These are phyloP conservation scores for Vicugna pacos DNA, from an alignment of 2,113 vertebrate species.

Conservation along the genomic window DNA sequence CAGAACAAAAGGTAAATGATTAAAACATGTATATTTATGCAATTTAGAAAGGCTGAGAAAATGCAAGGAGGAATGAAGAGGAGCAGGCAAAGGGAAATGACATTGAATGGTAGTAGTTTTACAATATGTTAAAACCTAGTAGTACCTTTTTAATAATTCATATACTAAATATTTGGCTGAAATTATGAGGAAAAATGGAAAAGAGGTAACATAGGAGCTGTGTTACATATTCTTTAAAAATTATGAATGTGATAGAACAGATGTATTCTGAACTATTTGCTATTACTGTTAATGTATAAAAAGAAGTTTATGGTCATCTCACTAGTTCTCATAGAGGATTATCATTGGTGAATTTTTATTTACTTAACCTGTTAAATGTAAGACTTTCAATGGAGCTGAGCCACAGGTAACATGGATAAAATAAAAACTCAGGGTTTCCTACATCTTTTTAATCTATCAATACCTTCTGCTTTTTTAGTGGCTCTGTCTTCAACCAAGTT, in stretches of 20 bases:
- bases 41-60: neutral
- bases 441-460: neutral
- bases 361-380: neutral
- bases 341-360: constrained; percentile 13
- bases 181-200: constrained; percentile 26
- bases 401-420: neutral
- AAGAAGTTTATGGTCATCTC: neutral
- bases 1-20: constrained; percentile 25
- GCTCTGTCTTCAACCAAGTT: neutral
- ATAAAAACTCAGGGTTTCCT: neutral
- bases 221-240: constrained; percentile 35
- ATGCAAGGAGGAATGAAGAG: neutral
- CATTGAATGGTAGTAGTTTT: neutral
- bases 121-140: neutral
- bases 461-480: neutral
- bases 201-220: neutral
- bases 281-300: neutral
- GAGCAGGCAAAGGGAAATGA: neutral
- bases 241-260: neutral
- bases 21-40: neutral
- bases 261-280: neutral
- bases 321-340: neutral
- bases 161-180: neutral
- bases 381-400: neutral
- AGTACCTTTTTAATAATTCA: constrained; percentile 32